Evolutionary conservation across 2,888 invertebrate genomes (phyloP).

Genomic region (Helicoverpa assulta): DNA sequence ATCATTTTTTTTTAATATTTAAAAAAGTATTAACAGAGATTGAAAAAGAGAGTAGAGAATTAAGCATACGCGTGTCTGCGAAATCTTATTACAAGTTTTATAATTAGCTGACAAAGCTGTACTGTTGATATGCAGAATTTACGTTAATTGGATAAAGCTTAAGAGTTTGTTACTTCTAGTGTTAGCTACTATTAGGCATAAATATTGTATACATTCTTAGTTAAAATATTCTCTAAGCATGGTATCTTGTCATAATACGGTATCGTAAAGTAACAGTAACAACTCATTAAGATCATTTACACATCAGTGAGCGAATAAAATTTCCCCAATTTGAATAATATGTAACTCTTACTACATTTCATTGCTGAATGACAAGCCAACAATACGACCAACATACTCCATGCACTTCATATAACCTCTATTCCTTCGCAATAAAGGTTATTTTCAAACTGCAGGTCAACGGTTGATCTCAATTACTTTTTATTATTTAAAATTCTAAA

Average conservation of each 20-base stretch:
- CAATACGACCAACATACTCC: constrained; percentile 11
- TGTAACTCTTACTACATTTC: constrained; percentile 42
- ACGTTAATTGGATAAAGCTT: too few relatives aligned
- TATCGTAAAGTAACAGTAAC: constrained; percentile 15
- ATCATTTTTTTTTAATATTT: too few relatives aligned
- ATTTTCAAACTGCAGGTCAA: constrained; percentile 14
- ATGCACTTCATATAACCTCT: constrained; percentile 19
- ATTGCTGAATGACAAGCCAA: constrained; percentile 40
- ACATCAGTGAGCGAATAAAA: constrained; percentile 52
- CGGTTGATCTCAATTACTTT: constrained; percentile 53
- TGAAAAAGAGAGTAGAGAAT: too few relatives aligned
- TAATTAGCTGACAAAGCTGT: too few relatives aligned
- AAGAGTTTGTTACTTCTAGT: too few relatives aligned
- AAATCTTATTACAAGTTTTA: too few relatives aligned
- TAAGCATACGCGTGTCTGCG: too few relatives aligned
- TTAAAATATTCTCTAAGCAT: not conserved
- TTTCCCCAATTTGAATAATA: constrained; percentile 60
- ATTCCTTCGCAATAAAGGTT: constrained; percentile 25
- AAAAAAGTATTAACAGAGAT: too few relatives aligned
- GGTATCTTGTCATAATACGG: not conserved
- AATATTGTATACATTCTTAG: not conserved
- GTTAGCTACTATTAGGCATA: too few relatives aligned
- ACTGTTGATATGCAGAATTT: too few relatives aligned
- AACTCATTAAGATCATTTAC: constrained; percentile 39
- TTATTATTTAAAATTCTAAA: constrained; percentile 46